These are phyloP conservation scores for Phaenicophaeus curvirostris DNA, from an alignment of 2,797 vertebrate genomes.

Conservation along the genomic window DNA sequence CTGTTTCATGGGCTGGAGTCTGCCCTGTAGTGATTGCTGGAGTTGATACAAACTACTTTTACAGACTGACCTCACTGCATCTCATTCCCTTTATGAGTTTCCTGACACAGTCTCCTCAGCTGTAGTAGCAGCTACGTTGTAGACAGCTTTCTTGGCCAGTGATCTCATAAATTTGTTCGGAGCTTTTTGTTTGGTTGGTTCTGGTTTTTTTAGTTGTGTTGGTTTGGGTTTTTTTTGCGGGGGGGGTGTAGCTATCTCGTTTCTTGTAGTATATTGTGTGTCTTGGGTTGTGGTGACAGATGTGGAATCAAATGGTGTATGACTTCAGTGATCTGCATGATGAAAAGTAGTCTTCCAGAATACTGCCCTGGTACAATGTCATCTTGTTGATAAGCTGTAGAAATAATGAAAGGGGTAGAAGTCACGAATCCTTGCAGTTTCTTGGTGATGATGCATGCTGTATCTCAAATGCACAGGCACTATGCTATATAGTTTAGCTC, in stretches of 20 bases:
- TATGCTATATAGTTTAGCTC: background rate
- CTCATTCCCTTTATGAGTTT: background rate
- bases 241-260: background rate
- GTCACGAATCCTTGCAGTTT: background rate
- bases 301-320: background rate
- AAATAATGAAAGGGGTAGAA: background rate
- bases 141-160: background rate
- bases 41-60: background rate
- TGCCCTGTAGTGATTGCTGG: background rate
- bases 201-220: no score
- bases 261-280: background rate
- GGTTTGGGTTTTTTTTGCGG: background rate
- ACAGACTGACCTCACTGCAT: background rate
- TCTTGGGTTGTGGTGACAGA: background rate
- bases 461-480: background rate
- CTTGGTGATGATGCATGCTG: background rate
- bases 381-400: slow-evolving; percentile 2
- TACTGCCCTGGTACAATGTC: background rate
- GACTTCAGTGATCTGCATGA: background rate
- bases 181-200: background rate
- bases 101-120: background rate
- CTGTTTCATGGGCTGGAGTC: background rate
- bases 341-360: slow-evolving; percentile 11
- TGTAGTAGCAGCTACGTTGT: background rate
- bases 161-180: background rate